Base-by-base conservation (phyloP, 2,888 invertebrate genomes). In the Acleris literana region DNA sequence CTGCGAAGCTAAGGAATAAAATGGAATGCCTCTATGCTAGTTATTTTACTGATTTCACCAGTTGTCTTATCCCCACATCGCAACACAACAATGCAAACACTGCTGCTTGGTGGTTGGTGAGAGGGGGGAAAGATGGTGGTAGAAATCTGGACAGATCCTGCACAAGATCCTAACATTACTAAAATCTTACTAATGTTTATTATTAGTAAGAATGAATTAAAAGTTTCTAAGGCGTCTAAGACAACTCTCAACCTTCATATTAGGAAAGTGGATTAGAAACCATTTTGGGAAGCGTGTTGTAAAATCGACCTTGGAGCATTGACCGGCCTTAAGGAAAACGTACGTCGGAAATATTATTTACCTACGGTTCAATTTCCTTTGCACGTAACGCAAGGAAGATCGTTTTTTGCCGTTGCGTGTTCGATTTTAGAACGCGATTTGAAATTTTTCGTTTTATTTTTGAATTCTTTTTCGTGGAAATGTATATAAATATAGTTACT, bases 321-420 rank as follows among this genome's bases (percentile, higher is more conserved):
- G 59, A 66, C 71, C 68, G 70, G 51, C 52, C 22, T 22, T 48
- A 60, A 72, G 75, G 76, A 76, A 76, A 71, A 72, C 69, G 73
- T 64, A 61, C 71, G 75, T 74, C 76, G 76, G 76, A 68, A 68
- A 57, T 62, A 62, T 51, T 74, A 72, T 75, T 75, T 76, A 39
- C 39, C 39, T 39, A 76, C 69, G 68, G 72, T 63, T 69, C 71
- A 75, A 75, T 76, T 81, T 84, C 84, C 84, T 85, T 76, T 74
- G 83, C 85, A 83, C 81, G 82, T 72, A 48, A 49, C 49, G 62
- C 46, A 44, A 66, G 66, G 66, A 62, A 60, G 61, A 62, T 43
- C 56, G 62, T 66, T 66, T 65, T 65, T 66, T 66, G 56, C 62
- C 52, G 62, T 66, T 66, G 66, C 66, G 66, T 82, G 83, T 79